Base-by-base conservation (phyloP, 2,113 vertebrate genomes). In the Mastomys coucha region DNA sequence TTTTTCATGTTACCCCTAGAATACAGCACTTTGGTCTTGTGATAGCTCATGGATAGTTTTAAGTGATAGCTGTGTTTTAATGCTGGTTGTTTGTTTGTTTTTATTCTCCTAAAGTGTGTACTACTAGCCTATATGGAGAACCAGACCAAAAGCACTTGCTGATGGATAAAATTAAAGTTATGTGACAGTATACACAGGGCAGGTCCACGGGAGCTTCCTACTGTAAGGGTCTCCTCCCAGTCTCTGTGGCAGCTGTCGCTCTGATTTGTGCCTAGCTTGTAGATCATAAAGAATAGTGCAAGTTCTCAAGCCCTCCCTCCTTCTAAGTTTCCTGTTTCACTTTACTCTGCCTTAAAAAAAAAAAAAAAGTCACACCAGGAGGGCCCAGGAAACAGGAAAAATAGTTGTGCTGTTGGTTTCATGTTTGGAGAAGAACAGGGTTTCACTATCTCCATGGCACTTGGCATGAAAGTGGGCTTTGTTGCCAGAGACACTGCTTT, bases 391-490 rank as follows among this genome's bases (percentile, higher is more conserved):
- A 98, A 98, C 96, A 96, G 98, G 98, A 95, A 98, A 98, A 98
- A 98, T 93, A 89, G 97, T 97, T 96, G 98, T 98, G 97, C 98
- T 98, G 90, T 98, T 98, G 98, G 98, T 98, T 97, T 96, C 85
- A 65, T 97, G 81, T 98, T 98, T 97, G 81, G 97, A 98, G 98
- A 98, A 98, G 98, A 98, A 97, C 98, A 98, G 98, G 97, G 98
- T 98, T 98, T 98, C 98, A 98, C 98, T 98, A 98, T 99, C 98
- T 98, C 98, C 94, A 92, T 97, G 97, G 98, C 98, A 97, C 98
- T 98, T 98, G 98, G 98, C 97, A 45, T 99, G 98, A 98, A 98
- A 99, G 98, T 95, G 97, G 98, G 97, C 97, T 97, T 99, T 99
- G 98, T 99, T 93, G 39, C 95, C 13, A 1, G 78, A 97, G 97